phyloP scores from a whole-genome alignment of 2,113 vertebrate genomes.

The Nematolebias whitei region DNA sequence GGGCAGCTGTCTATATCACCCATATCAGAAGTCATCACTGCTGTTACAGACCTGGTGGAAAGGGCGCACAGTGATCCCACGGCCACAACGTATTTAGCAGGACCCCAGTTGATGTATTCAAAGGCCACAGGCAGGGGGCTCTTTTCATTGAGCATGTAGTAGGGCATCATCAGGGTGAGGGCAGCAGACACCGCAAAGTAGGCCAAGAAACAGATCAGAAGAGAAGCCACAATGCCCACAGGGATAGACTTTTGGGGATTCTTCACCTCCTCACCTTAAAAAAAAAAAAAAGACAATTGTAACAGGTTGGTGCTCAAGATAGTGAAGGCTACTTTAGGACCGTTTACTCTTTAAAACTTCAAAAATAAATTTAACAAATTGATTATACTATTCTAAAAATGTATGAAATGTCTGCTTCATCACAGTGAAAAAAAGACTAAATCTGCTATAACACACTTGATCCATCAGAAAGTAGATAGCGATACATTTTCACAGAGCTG shows the following conservation, averaged over 20 bases:
- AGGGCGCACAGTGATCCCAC: constrained; percentile 83
- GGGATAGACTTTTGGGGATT: constrained; percentile 86
- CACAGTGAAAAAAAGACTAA: too few relatives aligned
- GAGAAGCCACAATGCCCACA: constrained; percentile 82
- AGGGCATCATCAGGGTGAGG: constrained; percentile 91
- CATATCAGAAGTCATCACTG: too few relatives aligned
- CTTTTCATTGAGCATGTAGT: constrained; percentile 80
- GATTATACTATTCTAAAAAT: too few relatives aligned
- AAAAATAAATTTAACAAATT: too few relatives aligned
- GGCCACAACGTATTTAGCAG: constrained; percentile 80
- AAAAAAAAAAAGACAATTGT: neutral
- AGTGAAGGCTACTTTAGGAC: too few relatives aligned
- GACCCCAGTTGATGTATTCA: constrained; percentile 81
- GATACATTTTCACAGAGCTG: too few relatives aligned
- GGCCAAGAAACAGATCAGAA: constrained; percentile 87
- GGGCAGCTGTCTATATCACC: too few relatives aligned
- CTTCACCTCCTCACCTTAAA: constrained; percentile 86
- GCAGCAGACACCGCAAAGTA: constrained; percentile 88
- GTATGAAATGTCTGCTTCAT: too few relatives aligned
- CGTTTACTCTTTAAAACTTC: neutral
- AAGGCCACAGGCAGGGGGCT: constrained; percentile 86
- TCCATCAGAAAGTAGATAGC: too few relatives aligned
- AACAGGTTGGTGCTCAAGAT: too few relatives aligned
- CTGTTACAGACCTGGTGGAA: constrained; percentile 78
- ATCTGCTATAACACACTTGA: too few relatives aligned